A percentile compares a stretch with the other conserved stretches of the same genome.
These are phyloP conservation scores for Poeciliopsis occidentalis DNA, from an alignment of 2,113 vertebrate species.

Conservation along the genomic window DNA sequence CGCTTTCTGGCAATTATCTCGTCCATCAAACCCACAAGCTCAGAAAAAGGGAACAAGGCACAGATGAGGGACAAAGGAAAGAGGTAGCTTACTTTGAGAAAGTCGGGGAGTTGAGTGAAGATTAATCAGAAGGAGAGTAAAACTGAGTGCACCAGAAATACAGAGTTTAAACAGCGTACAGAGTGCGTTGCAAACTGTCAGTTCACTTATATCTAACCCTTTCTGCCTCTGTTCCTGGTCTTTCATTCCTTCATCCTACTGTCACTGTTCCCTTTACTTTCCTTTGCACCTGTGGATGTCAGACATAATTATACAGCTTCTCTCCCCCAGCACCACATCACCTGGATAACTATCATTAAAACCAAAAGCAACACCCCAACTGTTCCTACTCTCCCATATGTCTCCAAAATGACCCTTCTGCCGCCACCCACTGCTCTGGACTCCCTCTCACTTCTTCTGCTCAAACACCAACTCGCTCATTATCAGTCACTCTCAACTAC, in stretches of 20 bases:
- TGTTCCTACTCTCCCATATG: constrained; percentile 1
- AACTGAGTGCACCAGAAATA: neutral
- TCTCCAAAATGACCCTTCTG: neutral
- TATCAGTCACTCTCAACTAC: constrained; percentile 25
- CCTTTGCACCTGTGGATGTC: constrained; percentile 47
- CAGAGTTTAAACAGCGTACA: constrained; percentile 16
- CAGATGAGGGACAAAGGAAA: constrained; percentile 20
- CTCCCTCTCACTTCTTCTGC: neutral
- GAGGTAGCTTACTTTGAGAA: neutral
- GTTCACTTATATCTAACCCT: constrained; percentile 8
- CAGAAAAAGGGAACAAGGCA: constrained; percentile 14
- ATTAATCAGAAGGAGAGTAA: constrained; percentile 1
- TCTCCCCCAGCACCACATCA: constrained; percentile 21
- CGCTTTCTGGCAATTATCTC: constrained; percentile 62
- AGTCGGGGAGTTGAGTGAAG: neutral
- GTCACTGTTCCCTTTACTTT: constrained; percentile 15
- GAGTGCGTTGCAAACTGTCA: constrained; percentile 6
- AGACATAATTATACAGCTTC: constrained; percentile 42
- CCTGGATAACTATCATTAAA: constrained; percentile 55
- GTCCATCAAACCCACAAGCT: constrained; percentile 60
- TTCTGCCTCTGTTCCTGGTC: constrained; percentile 1
- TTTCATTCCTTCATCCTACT: constrained; percentile 21
- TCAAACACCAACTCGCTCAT: constrained; percentile 1
- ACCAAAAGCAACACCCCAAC: constrained; percentile 11
- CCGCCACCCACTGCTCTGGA: neutral